Conservation (phyloP, 2,113 vertebrate species). For the Pao palembangensis region DNA sequence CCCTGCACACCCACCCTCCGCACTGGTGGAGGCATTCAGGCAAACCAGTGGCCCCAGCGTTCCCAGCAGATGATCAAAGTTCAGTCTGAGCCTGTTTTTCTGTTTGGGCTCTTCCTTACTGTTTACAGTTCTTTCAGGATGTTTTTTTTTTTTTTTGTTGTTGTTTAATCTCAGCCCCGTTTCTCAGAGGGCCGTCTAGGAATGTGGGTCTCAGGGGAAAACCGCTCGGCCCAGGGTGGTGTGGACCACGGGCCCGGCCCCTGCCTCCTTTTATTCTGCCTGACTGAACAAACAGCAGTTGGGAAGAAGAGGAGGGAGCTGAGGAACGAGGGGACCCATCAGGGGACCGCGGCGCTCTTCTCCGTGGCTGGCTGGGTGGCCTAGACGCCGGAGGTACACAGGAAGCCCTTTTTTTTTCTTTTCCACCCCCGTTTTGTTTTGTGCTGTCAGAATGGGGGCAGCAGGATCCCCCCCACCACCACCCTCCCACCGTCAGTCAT, state of each 20-base stretch:
- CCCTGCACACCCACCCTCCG: slow-evolving; percentile 18
- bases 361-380: slow-evolving; percentile 55
- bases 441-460: slow-evolving; percentile 56
- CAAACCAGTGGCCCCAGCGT: slow-evolving; percentile 39
- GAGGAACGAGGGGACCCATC: slow-evolving; percentile 17
- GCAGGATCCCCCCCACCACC: slow-evolving; percentile 22
- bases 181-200: slow-evolving; percentile 35
- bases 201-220: slow-evolving; percentile 64
- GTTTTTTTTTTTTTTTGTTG: no score
- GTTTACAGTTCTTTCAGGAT: slow-evolving; percentile 29
- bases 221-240: slow-evolving; percentile 35
- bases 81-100: slow-evolving; percentile 30
- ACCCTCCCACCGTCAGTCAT: slow-evolving; percentile 30
- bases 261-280: slow-evolving; percentile 54
- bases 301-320: slow-evolving; percentile 25
- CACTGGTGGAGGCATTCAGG: slow-evolving; percentile 33
- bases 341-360: slow-evolving; percentile 25
- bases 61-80: slow-evolving; percentile 60
- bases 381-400: slow-evolving; percentile 31
- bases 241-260: slow-evolving; percentile 30
- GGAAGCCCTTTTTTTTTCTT: slow-evolving; percentile 37
- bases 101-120: slow-evolving; percentile 9
- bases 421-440: slow-evolving; percentile 10
- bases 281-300: slow-evolving; percentile 66
- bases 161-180: slow-evolving; percentile 22